Conservation (phyloP, 2,888 invertebrate species). For the Gibbula magus region DNA sequence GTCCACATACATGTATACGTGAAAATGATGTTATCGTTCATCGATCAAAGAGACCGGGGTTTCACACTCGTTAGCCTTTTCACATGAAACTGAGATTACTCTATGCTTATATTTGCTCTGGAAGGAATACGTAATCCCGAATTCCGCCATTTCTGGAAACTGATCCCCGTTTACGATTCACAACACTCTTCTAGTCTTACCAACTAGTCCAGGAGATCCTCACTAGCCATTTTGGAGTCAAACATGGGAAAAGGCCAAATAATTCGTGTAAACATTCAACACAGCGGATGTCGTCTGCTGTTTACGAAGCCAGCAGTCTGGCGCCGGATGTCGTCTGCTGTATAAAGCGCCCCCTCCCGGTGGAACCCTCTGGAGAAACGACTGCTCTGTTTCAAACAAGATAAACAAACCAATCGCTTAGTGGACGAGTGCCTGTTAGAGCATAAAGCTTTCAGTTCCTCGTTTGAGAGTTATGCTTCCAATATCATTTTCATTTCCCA, state of each 20-base stretch:
- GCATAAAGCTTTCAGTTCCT: background rate
- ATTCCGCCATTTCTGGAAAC: no score
- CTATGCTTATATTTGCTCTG: no score
- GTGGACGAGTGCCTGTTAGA: background rate
- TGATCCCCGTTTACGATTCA: no score
- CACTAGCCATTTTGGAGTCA: background rate
- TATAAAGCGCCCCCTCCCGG: background rate
- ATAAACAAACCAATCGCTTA: conserved; percentile 4
- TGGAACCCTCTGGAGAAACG: background rate
- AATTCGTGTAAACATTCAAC: background rate
- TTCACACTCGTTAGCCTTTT: no score
- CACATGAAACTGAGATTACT: no score
- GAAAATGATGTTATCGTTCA: no score
- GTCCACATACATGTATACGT: no score
- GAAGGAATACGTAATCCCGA: no score
- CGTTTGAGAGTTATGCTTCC: background rate
- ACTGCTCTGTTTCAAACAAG: conserved; percentile 13
- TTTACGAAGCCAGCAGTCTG: conserved; percentile 10
- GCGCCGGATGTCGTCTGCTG: background rate
- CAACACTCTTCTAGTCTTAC: no score
- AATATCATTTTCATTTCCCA: conserved; percentile 8
- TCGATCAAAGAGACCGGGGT: no score
- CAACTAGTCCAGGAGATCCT: background rate
- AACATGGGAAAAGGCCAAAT: background rate
- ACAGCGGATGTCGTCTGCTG: background rate